Evolutionary conservation across 35 echinoderm and acorn worm species (phyloP).

Genomic region (Heliocidaris tuberculata): DNA sequence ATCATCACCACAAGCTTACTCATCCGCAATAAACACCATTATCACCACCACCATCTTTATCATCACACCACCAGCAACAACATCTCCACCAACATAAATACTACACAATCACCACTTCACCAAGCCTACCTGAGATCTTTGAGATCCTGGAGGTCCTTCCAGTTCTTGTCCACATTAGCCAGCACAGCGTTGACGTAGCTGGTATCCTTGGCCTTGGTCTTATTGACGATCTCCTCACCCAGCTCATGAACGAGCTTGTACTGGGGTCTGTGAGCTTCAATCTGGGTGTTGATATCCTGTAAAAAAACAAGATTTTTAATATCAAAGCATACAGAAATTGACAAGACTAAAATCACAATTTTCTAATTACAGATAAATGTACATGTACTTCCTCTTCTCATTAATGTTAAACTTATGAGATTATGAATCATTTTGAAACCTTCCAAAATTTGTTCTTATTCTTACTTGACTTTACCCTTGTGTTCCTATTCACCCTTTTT

Average conservation of each 20-base stretch:
- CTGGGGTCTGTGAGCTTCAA: constrained; percentile 79
- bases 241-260: constrained; percentile 81
- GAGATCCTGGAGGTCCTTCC: constrained; percentile 70
- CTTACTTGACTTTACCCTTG: no score
- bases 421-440: no score
- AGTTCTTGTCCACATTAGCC: constrained; percentile 90
- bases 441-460: no score
- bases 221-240: constrained; percentile 79
- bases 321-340: no score
- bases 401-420: no score
- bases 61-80: neutral
- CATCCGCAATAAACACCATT: neutral
- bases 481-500: no score
- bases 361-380: no score
- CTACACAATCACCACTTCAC: neutral
- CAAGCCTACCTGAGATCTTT: constrained; percentile 63
- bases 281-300: constrained; percentile 65
- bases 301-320: neutral
- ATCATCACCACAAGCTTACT: neutral
- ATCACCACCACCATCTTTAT: neutral
- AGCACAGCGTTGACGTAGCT: constrained; percentile 80
- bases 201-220: constrained; percentile 86
- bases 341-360: no score
- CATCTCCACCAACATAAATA: neutral
- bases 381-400: no score